These are phyloP conservation scores for Bubo bubo DNA, from an alignment of 2,113 vertebrate species.

Conservation along the genomic window DNA sequence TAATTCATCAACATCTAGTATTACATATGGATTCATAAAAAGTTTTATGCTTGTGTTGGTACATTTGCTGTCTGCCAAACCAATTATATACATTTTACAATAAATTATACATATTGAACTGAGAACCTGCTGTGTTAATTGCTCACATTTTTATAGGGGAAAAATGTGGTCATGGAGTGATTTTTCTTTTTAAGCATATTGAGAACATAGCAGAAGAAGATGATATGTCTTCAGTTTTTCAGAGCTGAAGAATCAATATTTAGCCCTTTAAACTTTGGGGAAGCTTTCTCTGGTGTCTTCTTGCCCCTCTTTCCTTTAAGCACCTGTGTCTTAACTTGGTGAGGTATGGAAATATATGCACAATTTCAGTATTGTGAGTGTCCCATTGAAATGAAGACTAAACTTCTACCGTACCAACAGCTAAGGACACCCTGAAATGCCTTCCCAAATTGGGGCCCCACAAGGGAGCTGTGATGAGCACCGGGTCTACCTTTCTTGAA, in stretches of 20 bases:
- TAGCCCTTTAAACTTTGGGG: background rate
- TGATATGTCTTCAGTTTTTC: background rate
- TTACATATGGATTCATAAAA: slow-evolving; percentile 47
- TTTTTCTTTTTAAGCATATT: slow-evolving; percentile 20
- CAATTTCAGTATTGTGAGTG: background rate
- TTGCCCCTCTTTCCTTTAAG: background rate
- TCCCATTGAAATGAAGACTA: background rate
- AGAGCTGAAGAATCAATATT: slow-evolving; percentile 13
- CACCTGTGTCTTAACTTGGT: background rate
- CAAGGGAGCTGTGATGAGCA: background rate
- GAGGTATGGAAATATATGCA: background rate
- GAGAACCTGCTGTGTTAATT: slow-evolving; percentile 42
- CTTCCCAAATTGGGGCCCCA: background rate
- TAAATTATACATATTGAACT: slow-evolving; percentile 31
- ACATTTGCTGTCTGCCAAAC: slow-evolving; percentile 31
- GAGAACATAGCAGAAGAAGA: background rate
- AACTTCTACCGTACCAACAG: background rate
- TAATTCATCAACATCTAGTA: slow-evolving; percentile 13
- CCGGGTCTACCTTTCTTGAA: background rate
- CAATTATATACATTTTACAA: slow-evolving; percentile 40
- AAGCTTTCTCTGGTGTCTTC: background rate
- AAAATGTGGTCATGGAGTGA: background rate
- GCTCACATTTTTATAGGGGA: slow-evolving; percentile 1
- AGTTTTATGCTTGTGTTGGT: slow-evolving; percentile 5
- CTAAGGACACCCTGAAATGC: background rate